Base-by-base conservation (phyloP, 2,888 invertebrate species). In the Perizoma flavofasciatum region DNA sequence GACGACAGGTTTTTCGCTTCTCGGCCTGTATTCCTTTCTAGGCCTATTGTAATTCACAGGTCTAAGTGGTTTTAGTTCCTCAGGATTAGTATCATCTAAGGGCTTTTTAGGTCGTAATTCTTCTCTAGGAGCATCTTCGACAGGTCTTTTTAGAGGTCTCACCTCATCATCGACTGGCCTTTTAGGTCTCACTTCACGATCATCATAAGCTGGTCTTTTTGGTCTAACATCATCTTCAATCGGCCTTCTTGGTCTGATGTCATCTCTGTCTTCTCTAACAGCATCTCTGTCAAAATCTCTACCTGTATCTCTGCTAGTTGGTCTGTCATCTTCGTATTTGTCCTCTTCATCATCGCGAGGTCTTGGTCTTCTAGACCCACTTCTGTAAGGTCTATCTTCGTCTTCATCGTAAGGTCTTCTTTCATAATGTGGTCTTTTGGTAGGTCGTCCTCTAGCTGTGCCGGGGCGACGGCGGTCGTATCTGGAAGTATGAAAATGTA, bases 381-480 rank as follows among this genome's bases (percentile, higher is more conserved):
- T 75, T 59, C 85, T 83, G 41, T 73, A 73, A 5, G 84, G 84
- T 67, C 83, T 78, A 3, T 86, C 83, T 6, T 85, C 87, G 6
- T 88, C 89, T 3, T 89, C 88, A 4, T 86, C 87, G 51, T 88
- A 85, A 2, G 85, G 80, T 70, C 89, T 82, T 70, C 90, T 86
- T 8, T 88, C 86, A 60, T 86, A 86, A 0, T 22, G 22, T 22
- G 82, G 75, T 72, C 91, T 79, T 58, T 88, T 80, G 0, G 88
- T 86, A 47, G 85, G 86, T 44, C 87, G 84, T 37, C 89, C 90
- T 67, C 93, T 88, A 6, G 92, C 88, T 55, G 93, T 84, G 5
- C 83, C 65, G 7, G 66, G 66, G 6, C 69, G 81, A 32, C 93
- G 92, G 37, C 93, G 86, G 49, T 90, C 92, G 65, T 89, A 89